Conservation (phyloP, 2,888 invertebrate species). For the Idaea biselata region DNA sequence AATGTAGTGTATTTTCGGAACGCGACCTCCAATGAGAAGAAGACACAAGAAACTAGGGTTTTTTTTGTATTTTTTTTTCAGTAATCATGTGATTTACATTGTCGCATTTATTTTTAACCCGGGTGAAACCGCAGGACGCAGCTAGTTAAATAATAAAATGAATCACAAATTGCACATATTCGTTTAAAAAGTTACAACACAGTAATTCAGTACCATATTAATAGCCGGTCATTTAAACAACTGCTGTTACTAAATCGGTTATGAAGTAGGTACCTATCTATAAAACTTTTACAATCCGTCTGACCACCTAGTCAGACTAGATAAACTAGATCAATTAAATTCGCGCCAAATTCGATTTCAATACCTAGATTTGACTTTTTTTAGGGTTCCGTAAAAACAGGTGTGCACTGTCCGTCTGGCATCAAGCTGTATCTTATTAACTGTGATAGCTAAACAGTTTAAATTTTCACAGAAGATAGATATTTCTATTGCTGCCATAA, state of each 20-base stretch:
- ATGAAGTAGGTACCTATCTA: neutral
- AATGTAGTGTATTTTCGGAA: too few species aligned
- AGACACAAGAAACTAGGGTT: too few species aligned
- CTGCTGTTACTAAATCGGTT: neutral
- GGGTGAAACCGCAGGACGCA: neutral
- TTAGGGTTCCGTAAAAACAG: neutral
- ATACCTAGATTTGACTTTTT: neutral
- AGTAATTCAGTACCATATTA: neutral
- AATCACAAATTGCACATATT: neutral
- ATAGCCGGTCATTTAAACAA: neutral
- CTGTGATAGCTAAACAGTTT: too few species aligned
- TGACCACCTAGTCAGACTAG: neutral
- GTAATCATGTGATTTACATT: too few species aligned
- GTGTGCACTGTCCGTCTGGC: too few species aligned
- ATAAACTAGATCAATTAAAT: neutral
- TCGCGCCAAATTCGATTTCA: neutral
- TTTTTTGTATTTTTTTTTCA: too few species aligned
- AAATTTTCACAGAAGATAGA: too few species aligned
- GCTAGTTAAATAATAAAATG: neutral
- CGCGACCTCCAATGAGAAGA: too few species aligned
- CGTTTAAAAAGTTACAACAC: neutral
- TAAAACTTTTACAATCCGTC: neutral
- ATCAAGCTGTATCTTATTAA: too few species aligned
- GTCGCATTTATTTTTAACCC: too few species aligned
- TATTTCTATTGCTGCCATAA: too few species aligned